Conservation (phyloP, 2,888 invertebrate species). For the Agrilus mali region DNA sequence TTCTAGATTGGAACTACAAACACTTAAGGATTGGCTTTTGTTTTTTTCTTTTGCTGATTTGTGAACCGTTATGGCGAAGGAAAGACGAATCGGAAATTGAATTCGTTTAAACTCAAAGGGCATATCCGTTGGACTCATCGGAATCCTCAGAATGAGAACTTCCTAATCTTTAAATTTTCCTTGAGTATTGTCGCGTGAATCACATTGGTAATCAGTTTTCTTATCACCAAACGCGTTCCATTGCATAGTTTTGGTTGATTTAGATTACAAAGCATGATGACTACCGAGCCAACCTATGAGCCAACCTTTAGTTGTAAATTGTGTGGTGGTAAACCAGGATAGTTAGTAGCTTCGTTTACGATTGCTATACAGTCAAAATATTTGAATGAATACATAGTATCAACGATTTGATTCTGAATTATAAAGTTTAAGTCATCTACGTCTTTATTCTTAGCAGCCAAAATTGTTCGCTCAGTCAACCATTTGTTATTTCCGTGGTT, state of each 20-base stretch:
- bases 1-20: conserved; percentile 4
- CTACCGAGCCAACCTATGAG: conserved; percentile 19
- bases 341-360: no score
- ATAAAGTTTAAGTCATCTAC: no score
- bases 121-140: conserved; percentile 22
- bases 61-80: conserved; percentile 24
- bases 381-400: no score
- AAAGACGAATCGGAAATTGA: conserved; percentile 15
- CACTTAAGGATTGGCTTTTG: not conserved
- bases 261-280: conserved; percentile 23
- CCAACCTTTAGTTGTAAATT: conserved; percentile 21
- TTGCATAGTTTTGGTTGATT: conserved; percentile 21
- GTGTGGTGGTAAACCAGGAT: no score
- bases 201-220: conserved; percentile 11
- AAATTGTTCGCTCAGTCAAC: no score
- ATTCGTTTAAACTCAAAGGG: conserved; percentile 18
- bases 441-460: no score
- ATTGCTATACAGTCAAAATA: no score
- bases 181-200: no score
- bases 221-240: conserved; percentile 14
- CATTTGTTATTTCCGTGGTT: no score
- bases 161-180: conserved; percentile 14
- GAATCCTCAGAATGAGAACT: conserved; percentile 23
- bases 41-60: no score
- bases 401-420: no score